Evolutionary conservation across 2,113 vertebrate species (phyloP).

Genomic region (Sturnira hondurensis): DNA sequence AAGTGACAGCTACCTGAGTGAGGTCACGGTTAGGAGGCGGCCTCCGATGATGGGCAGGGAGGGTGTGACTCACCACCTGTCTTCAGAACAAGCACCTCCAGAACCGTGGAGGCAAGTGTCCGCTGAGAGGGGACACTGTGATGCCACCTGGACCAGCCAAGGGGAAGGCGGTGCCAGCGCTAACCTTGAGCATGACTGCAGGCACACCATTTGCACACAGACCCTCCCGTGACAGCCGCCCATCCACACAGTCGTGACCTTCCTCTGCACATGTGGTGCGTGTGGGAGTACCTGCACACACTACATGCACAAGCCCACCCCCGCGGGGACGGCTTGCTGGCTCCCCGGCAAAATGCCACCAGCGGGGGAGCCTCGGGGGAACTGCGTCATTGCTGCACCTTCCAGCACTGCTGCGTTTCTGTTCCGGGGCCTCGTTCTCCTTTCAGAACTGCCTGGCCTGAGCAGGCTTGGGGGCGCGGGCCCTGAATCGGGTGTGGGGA

Average conservation of each 20-base stretch:
- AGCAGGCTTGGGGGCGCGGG: not conserved
- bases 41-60: not conserved
- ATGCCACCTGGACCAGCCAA: not conserved
- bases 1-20: accelerated
- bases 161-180: not conserved
- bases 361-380: accelerated
- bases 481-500: not conserved
- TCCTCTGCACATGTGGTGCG: accelerated
- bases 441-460: accelerated
- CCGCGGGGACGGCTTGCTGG: accelerated
- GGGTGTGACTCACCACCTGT: accelerated
- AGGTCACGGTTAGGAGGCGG: not conserved
- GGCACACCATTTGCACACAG: not conserved
- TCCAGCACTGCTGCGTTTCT: not conserved
- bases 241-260: accelerated
- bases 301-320: accelerated
- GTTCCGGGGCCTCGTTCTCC: not conserved
- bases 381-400: accelerated
- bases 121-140: not conserved
- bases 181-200: accelerated
- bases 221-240: accelerated
- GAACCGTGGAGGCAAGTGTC: accelerated
- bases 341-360: accelerated
- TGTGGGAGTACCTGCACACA: accelerated
- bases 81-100: not conserved